Percentiles rank a stretch among this genome's conserved stretches.
Conservation (phyloP, 2,113 vertebrate genomes). For the Oncorhynchus masou region DNA sequence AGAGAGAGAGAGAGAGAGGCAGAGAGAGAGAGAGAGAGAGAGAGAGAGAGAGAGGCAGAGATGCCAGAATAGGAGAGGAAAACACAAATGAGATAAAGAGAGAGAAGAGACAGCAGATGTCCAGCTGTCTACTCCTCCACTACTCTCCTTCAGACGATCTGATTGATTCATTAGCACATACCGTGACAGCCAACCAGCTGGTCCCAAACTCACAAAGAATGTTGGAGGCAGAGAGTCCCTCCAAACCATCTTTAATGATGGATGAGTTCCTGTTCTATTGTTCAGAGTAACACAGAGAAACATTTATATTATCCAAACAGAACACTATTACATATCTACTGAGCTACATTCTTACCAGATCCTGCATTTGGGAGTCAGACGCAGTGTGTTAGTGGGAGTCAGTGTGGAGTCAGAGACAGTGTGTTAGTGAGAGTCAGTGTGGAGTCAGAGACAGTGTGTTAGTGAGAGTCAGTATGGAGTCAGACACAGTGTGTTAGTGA, state of each 20-base stretch:
- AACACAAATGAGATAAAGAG: neutral
- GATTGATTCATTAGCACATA: slow-evolving; percentile 27
- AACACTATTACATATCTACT: no score
- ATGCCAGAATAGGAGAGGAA: neutral
- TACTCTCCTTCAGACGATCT: neutral
- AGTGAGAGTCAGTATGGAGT: no score
- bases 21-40: slow-evolving; percentile 2
- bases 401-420: no score
- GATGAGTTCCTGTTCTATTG: no score
- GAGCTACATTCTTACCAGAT: no score
- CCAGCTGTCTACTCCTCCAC: slow-evolving; percentile 15
- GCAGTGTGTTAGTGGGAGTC: no score
- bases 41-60: neutral
- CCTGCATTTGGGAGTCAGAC: no score
- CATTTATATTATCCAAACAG: no score
- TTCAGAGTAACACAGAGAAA: no score
- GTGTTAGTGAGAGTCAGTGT: no score
- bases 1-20: slow-evolving; percentile 10
- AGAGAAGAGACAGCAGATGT: slow-evolving; percentile 39
- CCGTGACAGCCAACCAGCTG: slow-evolving; percentile 16
- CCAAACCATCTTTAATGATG: neutral
- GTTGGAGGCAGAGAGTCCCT: neutral
- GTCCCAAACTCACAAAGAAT: neutral
- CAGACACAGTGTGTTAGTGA: no score
- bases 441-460: no score